Base-by-base conservation (phyloP, 2,888 invertebrate genomes). In the Platerodrilus igneus region DNA sequence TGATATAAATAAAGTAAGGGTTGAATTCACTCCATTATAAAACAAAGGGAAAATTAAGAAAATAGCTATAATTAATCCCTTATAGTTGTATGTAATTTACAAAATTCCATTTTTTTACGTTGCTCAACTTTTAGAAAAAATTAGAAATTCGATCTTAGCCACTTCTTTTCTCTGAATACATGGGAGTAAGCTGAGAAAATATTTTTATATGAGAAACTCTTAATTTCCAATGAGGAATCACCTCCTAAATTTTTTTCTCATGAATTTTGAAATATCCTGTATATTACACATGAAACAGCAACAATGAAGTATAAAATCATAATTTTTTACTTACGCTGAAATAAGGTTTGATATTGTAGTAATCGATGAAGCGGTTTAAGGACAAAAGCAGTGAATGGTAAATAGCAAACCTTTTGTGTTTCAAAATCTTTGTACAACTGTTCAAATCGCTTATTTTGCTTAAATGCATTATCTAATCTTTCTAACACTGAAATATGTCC, bases 331-430 rank as follows among this genome's bases (percentile, higher is more conserved):
- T 74, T 71, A 86, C 87, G 74, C 65, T 86, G 81, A 46, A 91
- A 69, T 60, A 89, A 70, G 58, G 77, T 73, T 62, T 83, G 80
- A 68, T 93, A 91, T 64, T 93, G 91, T 39, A 91, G 72, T 51
- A 93, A 71, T 35, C 95, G 76, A 68, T 85, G 83, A n/a, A 90
- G 74, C 7, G 90, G 88, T 62, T 87, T 86, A 41, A 88, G 70
- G 17, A 92, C 75, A 59, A 92, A 81, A 44, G 85, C 83, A 29
- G 85, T 81, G 35, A 93, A 75, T 2, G 88, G 93, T 51, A 95
- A 73, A 61, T 91, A 91, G 66, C 90, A 91, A 31, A 86, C 78
- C 68, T 86, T 88, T 63, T 86, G 83, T 37, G 80, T 75, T 65
- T 91, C 90, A 66, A 91, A 88, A 51, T 82, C 83, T 35, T 81